A percentile compares a stretch with the other conserved stretches of the same genome.
These are phyloP conservation scores for Diarsia rubi DNA, from an alignment of 2,888 invertebrate genomes.

Conservation along the genomic window DNA sequence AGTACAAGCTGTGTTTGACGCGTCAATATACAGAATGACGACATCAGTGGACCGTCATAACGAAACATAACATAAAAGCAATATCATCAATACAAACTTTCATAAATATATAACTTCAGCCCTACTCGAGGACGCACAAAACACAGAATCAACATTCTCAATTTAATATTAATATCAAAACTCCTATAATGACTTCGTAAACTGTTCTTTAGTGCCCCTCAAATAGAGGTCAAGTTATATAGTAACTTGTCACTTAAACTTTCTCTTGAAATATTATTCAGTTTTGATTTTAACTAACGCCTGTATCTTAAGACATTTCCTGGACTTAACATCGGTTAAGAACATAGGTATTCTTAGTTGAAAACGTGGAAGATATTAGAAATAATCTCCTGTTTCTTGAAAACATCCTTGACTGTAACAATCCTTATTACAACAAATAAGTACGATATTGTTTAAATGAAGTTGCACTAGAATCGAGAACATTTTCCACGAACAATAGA, in stretches of 20 bases:
- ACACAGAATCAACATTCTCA: conserved; percentile 1
- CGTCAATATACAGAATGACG: conserved; percentile 26
- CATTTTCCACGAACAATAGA: not conserved
- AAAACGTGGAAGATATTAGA: not conserved
- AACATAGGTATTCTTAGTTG: not conserved
- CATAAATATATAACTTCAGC: conserved; percentile 8
- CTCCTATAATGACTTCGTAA: not conserved
- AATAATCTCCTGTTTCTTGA: not conserved
- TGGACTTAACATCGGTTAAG: not conserved
- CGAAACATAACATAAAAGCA: conserved; percentile 38
- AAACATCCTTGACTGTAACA: not conserved
- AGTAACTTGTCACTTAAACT: not conserved
- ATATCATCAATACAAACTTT: conserved; percentile 27
- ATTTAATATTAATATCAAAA: not conserved
- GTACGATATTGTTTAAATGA: not conserved
- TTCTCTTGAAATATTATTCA: conserved; percentile 13
- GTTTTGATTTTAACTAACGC: conserved; percentile 16
- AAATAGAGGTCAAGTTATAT: conserved; percentile 16
- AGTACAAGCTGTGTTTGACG: conserved; percentile 33
- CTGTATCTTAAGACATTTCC: conserved; percentile 24
- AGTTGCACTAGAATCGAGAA: not conserved
- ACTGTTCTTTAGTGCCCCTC: not conserved
- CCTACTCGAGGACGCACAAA: not conserved
- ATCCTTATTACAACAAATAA: not conserved
- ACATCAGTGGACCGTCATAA: conserved; percentile 21